Conservation (phyloP, 1,140 invertebrate species). For the Caenorhabditis brenneri region DNA sequence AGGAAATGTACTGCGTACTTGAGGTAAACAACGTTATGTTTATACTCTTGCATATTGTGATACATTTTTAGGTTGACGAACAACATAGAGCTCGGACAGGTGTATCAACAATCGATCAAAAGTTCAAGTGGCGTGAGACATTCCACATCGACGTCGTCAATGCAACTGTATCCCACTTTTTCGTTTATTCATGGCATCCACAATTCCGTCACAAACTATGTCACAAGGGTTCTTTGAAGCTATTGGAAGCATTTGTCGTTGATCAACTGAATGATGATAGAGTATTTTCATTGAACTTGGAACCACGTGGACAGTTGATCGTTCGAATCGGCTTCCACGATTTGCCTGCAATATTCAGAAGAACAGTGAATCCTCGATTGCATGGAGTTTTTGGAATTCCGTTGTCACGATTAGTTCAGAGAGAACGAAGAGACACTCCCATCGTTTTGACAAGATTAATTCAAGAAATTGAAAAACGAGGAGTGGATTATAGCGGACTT, state of each 20-base stretch:
- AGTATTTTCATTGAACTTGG: slow-evolving; percentile 83
- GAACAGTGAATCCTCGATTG: slow-evolving; percentile 71
- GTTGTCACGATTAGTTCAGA: slow-evolving; percentile 84
- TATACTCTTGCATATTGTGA: background rate
- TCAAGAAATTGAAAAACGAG: slow-evolving; percentile 91
- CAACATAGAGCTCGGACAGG: slow-evolving; percentile 78
- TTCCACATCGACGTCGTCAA: slow-evolving; percentile 94
- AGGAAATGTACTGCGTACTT: slow-evolving; percentile 86
- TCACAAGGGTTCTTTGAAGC: slow-evolving; percentile 86
- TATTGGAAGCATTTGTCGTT: slow-evolving; percentile 75
- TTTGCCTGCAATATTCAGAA: slow-evolving; percentile 82
- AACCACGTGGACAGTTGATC: slow-evolving; percentile 90
- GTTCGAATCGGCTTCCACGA: slow-evolving; percentile 90
- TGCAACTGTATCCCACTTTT: slow-evolving; percentile 88
- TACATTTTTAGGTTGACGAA: slow-evolving; percentile 76
- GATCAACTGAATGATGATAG: slow-evolving; percentile 65
- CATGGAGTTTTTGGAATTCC: slow-evolving; percentile 81
- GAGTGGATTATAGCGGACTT: slow-evolving; percentile 89
- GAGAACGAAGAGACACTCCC: slow-evolving; percentile 77
- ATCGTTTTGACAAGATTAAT: slow-evolving; percentile 85
- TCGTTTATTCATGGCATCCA: slow-evolving; percentile 86
- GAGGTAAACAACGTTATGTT: slow-evolving; percentile 76
- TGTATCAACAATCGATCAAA: slow-evolving; percentile 30
- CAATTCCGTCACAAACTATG: slow-evolving; percentile 86
- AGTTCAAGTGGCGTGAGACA: slow-evolving; percentile 94